Evolutionary conservation across 1,140 invertebrate species (phyloP).

Genomic region (Caenorhabditis latens): DNA sequence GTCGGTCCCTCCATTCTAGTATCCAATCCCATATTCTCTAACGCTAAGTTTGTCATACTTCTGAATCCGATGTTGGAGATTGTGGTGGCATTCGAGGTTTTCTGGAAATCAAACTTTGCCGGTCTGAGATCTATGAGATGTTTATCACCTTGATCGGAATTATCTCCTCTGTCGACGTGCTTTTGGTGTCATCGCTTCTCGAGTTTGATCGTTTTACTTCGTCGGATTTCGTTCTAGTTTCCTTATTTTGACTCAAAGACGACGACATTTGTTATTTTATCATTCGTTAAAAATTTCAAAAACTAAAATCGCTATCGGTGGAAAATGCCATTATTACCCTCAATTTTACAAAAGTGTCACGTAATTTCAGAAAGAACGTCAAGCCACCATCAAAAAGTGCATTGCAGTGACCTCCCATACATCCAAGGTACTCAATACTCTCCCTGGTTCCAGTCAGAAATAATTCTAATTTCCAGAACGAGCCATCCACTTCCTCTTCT

Average conservation of each 20-base stretch:
- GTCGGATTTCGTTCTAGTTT: neutral
- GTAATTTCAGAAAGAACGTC: slow-evolving; percentile 20
- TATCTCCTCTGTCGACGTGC: neutral
- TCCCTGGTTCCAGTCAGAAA: too few species aligned
- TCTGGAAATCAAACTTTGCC: too few species aligned
- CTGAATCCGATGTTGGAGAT: slow-evolving; percentile 13
- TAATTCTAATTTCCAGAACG: neutral
- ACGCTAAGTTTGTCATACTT: slow-evolving; percentile 26
- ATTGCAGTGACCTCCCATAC: neutral
- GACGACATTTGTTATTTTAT: neutral
- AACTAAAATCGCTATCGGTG: too few species aligned
- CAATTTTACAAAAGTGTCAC: neutral
- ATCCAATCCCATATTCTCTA: slow-evolving; percentile 36
- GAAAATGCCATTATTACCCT: too few species aligned
- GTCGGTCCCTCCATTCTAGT: slow-evolving; percentile 42
- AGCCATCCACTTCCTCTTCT: neutral
- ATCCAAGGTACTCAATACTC: neutral
- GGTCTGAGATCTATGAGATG: too few species aligned
- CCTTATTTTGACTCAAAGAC: neutral
- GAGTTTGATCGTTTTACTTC: neutral
- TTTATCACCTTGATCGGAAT: neutral
- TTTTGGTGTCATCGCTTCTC: slow-evolving; percentile 4
- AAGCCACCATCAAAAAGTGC: neutral
- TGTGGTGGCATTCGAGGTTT: slow-evolving; percentile 19
- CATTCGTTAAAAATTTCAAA: neutral